Conservation (phyloP, 2,113 vertebrate genomes). For the Hymenochirus boettgeri region DNA sequence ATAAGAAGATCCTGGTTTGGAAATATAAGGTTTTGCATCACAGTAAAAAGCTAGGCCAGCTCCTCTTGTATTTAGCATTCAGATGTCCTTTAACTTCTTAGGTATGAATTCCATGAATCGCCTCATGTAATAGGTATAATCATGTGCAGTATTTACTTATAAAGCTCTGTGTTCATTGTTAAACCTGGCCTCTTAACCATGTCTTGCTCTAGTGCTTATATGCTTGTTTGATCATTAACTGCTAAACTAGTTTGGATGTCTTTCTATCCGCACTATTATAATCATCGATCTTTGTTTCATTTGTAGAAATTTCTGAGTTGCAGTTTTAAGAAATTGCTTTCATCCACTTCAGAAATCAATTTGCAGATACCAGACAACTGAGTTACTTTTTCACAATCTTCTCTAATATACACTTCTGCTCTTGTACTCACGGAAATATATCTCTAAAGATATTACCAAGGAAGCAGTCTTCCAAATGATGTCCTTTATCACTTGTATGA, state of each 20-base stretch:
- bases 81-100: too few relatives aligned
- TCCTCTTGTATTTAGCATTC: too few relatives aligned
- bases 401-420: background rate
- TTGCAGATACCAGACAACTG: background rate
- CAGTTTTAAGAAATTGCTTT: background rate
- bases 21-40: too few relatives aligned
- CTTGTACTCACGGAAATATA: too few relatives aligned
- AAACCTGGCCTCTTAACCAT: background rate
- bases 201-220: background rate
- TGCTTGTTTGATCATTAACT: background rate
- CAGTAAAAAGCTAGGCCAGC: too few relatives aligned
- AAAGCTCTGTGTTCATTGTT: background rate
- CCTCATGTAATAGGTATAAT: background rate
- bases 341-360: constrained; percentile 6
- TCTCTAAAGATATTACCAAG: background rate
- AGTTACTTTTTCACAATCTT: constrained; percentile 4
- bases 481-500: background rate
- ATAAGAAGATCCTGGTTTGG: too few relatives aligned
- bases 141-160: background rate
- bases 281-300: background rate
- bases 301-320: constrained; percentile 2
- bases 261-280: background rate
- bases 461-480: background rate
- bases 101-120: background rate
- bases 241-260: background rate